Conservation (phyloP, 2,888 invertebrate genomes). For the Deladenus siricidicola region DNA sequence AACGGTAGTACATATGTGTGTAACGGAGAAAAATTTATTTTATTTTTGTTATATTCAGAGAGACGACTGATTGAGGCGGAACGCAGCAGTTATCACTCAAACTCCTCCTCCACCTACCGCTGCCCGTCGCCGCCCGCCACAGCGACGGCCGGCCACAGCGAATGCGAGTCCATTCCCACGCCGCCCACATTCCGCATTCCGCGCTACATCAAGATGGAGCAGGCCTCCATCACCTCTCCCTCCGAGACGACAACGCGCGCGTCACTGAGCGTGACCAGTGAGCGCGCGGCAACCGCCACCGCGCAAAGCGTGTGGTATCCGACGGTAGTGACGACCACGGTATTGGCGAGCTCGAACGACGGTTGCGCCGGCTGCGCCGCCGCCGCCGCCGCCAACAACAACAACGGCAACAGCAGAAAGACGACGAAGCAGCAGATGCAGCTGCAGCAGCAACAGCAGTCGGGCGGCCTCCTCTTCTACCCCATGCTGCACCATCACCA, state of each 20-base stretch:
- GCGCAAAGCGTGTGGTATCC: constrained; percentile 33
- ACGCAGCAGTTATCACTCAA: neutral
- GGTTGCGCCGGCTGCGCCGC: too few species aligned
- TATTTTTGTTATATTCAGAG: neutral
- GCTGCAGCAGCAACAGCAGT: neutral
- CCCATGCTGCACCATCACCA: constrained; percentile 25
- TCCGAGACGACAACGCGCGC: too few species aligned
- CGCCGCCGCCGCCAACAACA: too few species aligned
- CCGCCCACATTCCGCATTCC: neutral
- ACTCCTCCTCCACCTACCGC: neutral
- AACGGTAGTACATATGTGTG: too few species aligned
- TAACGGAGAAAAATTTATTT: neutral
- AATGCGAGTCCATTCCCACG: neutral
- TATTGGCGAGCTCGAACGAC: constrained; percentile 7
- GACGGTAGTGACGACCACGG: constrained; percentile 23
- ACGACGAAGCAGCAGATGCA: neutral
- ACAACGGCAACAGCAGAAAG: neutral
- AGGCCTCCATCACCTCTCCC: neutral
- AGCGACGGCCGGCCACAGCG: neutral
- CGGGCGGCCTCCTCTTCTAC: constrained; percentile 29
- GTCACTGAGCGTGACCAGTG: too few species aligned
- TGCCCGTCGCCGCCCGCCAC: neutral
- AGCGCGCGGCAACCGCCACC: too few species aligned
- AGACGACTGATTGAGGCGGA: neutral
- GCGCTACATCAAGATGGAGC: neutral